These are phyloP conservation scores for Labrus mixtus DNA, from an alignment of 2,113 vertebrate species.

Conservation along the genomic window DNA sequence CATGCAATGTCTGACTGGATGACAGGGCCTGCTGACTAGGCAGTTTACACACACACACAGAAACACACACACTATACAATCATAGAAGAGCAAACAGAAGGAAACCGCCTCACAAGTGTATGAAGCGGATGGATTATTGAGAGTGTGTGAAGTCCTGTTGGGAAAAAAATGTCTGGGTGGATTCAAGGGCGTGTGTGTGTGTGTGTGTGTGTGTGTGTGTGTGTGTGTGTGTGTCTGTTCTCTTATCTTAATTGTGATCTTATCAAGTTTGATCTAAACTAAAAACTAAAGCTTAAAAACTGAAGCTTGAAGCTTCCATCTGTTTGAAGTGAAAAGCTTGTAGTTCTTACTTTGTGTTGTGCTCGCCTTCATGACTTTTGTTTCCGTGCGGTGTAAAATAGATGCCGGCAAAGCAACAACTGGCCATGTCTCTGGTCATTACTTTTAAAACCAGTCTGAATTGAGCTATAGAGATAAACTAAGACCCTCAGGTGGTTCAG, in stretches of 20 bases:
- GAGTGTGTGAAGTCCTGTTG: slow-evolving; percentile 27
- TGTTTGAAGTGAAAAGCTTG: too few species aligned
- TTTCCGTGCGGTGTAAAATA: too few species aligned
- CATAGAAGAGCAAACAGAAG: slow-evolving; percentile 14
- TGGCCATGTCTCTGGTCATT: too few species aligned
- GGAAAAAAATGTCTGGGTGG: slow-evolving; percentile 15
- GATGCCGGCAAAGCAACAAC: too few species aligned
- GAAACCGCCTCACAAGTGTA: slow-evolving; percentile 5
- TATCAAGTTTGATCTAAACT: slow-evolving; percentile 4
- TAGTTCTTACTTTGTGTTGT: too few species aligned
- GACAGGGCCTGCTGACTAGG: slow-evolving; percentile 40
- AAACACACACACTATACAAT: not conserved
- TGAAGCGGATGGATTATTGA: slow-evolving; percentile 44
- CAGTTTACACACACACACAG: slow-evolving; percentile 5
- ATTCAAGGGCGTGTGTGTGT: slow-evolving; percentile 14
- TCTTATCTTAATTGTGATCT: slow-evolving; percentile 45
- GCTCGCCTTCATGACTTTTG: too few species aligned
- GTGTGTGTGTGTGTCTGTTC: slow-evolving; percentile 1
- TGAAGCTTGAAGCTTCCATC: not conserved
- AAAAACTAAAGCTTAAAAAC: not conserved
- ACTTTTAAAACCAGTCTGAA: too few species aligned
- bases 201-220: slow-evolving; percentile 4
- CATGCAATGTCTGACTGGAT: not conserved
- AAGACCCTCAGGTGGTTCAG: too few species aligned
- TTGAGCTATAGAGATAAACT: too few species aligned